Conservation (phyloP, 1,140 invertebrate genomes). For the Rhyacophila brunnea region DNA sequence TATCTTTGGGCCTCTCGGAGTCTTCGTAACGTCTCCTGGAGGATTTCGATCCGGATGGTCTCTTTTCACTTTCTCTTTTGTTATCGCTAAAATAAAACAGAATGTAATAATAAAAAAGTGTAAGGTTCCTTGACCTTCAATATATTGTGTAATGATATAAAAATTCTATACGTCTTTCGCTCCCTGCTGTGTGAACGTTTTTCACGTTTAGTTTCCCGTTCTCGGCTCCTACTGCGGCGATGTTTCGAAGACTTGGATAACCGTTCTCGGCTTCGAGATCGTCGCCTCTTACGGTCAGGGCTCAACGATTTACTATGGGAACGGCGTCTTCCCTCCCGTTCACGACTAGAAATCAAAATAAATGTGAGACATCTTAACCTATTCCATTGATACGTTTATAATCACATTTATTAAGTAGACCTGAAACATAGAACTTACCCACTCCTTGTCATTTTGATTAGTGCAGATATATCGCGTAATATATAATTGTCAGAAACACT, state of each 20-base stretch:
- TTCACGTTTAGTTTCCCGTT: constrained; percentile 45
- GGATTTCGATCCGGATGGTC: constrained; percentile 22
- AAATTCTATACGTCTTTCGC: constrained; percentile 43
- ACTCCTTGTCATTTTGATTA: constrained; percentile 34
- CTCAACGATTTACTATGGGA: constrained; percentile 55
- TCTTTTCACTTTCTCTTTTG: constrained; percentile 46
- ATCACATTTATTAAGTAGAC: not conserved
- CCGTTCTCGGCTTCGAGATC: constrained; percentile 64
- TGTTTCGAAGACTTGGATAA: constrained; percentile 51
- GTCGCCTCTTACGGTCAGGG: constrained; percentile 61
- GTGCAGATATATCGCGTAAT: no score
- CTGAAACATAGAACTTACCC: constrained; percentile 31
- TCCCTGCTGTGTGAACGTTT: constrained; percentile 50
- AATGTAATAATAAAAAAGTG: constrained; percentile 10
- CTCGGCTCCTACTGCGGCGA: constrained; percentile 45
- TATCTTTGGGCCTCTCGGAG: constrained; percentile 48
- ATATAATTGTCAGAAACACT: no score
- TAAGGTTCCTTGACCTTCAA: constrained; percentile 17
- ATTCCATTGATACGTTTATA: not conserved
- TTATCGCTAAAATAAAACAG: constrained; percentile 40
- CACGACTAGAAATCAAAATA: constrained; percentile 40
- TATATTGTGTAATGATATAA: constrained; percentile 9
- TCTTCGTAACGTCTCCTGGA: constrained; percentile 48
- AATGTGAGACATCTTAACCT: not conserved
- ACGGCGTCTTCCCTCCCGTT: constrained; percentile 45